A percentile compares a stretch with the other conserved stretches of the same genome.
Conservation (phyloP, 1,140 invertebrate genomes). For the Lepidotrigona ventralis region DNA sequence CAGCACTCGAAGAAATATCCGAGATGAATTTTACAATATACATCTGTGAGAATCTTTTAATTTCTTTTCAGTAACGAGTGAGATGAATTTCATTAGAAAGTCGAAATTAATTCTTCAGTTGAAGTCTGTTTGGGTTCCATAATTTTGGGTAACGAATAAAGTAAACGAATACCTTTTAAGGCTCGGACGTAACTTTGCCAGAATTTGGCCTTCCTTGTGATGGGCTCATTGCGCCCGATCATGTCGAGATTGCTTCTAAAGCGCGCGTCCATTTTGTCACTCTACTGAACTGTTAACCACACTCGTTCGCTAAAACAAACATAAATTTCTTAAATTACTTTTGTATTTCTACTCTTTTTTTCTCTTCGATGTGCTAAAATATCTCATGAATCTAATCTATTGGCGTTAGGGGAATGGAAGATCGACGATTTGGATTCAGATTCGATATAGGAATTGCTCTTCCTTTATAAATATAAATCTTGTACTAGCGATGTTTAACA, state of each 20-base stretch:
- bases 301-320: conserved; percentile 86
- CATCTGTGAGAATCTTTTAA: neutral
- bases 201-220: conserved; percentile 94
- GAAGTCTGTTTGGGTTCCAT: neutral
- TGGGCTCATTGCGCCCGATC: conserved; percentile 94
- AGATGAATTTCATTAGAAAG: too few species aligned
- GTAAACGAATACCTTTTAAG: conserved; percentile 90
- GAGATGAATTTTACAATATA: neutral
- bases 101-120: neutral
- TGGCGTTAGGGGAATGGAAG: neutral
- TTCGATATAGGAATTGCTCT: conserved; percentile 1
- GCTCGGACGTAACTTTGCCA: conserved; percentile 95
- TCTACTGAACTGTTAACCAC: conserved; percentile 79
- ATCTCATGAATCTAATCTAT: neutral
- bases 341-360: neutral
- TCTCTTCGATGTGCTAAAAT: neutral
- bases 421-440: neutral
- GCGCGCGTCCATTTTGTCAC: conserved; percentile 88
- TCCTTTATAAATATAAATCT: neutral
- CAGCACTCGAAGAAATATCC: neutral
- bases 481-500: neutral
- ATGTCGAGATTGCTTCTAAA: conserved; percentile 94
- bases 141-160: neutral
- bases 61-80: too few species aligned
- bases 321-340: neutral